Percentiles rank a stretch among this genome's conserved stretches.
These are phyloP conservation scores for Labeo catla DNA, from an alignment of 2,113 vertebrate species.

Conservation along the genomic window DNA sequence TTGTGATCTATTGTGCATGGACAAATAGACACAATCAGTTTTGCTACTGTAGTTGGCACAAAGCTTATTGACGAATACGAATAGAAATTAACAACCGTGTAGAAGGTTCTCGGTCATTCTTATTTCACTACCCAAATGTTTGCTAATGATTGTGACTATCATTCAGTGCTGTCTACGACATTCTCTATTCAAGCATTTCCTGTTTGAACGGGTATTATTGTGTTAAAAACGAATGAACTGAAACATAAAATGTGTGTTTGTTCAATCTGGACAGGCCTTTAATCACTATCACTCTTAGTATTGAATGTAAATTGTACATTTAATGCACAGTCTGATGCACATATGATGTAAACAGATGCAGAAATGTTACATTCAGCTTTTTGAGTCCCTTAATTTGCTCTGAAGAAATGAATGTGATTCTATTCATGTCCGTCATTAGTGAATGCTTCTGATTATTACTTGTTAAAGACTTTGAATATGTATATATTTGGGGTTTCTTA, in stretches of 20 bases:
- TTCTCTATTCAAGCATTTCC: not conserved
- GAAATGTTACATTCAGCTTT: constrained; percentile 40
- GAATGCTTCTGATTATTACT: constrained; percentile 65
- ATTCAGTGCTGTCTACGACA: not conserved
- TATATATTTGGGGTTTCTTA: constrained; percentile 50
- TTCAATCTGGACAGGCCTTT: constrained; percentile 29
- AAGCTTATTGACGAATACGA: not conserved
- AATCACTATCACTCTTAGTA: constrained; percentile 16
- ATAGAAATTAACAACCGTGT: not conserved
- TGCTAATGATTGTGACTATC: not conserved
- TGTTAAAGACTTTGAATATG: constrained; percentile 23
- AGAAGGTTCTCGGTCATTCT: not conserved
- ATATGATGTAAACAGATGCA: constrained; percentile 2
- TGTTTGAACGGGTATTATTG: not conserved
- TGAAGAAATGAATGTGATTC: constrained; percentile 62
- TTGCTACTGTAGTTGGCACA: constrained; percentile 3
- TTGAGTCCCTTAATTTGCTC: constrained; percentile 16
- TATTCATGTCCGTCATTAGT: constrained; percentile 50
- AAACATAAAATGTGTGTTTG: constrained; percentile 16
- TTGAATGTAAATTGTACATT: constrained; percentile 46
- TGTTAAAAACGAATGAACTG: not conserved
- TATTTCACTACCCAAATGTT: not conserved
- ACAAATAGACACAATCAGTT: constrained; percentile 7
- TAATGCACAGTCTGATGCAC: constrained; percentile 30
- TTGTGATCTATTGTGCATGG: constrained; percentile 25